Evolutionary conservation across 30 jellyfish, hydroid and myxozoan species (phyloP), one percentile per base, ranked within the genome.

Genomic region (Morbakka virulenta): DNA sequence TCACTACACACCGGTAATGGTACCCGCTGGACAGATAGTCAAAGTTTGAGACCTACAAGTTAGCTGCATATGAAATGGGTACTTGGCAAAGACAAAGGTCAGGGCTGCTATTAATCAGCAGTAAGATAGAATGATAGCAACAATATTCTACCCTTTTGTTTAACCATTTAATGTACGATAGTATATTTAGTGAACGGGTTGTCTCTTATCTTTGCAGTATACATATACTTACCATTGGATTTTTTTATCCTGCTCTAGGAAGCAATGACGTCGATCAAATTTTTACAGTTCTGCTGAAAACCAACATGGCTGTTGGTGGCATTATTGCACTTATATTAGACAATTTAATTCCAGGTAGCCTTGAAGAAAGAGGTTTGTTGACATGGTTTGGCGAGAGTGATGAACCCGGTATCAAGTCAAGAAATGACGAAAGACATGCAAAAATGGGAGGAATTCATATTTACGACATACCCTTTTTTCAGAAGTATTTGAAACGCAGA

Each of bases 261-360:
- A 66, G 51, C 1, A 23, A 22, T n/a, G 95, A 88, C 52, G 35
- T 84, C 2, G 91, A 88, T 62, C 95, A 88, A 61, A 81, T 88
- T 81, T 35, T 88, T 28, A 30, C 11, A 22, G 97, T 88, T n/a
- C 36, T 88, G 20, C 76, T 88, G 33, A 62, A 50, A 50, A 88
- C 95, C n/a, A 50, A 74, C 50, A 88, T 88, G 97, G 97, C 95
- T 20, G 82, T 88, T 1, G 92, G 83, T 25, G 87, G 97, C 53
- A 49, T 70, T 4, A 47, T 84, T 34, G 97, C 97, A 9, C 36
- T 63, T 52, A 47, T 88, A 21, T 57, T 88, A 57, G 97, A 88
- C 71, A 88, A 88, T 76, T 4, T 65, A 0, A 28, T 88, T 12
- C 95, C 97, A 0, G 97, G 97, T 0, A 74, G 87, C 14, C 64